Conservation (phyloP, 2,113 vertebrate genomes). For the Albula glossodonta region DNA sequence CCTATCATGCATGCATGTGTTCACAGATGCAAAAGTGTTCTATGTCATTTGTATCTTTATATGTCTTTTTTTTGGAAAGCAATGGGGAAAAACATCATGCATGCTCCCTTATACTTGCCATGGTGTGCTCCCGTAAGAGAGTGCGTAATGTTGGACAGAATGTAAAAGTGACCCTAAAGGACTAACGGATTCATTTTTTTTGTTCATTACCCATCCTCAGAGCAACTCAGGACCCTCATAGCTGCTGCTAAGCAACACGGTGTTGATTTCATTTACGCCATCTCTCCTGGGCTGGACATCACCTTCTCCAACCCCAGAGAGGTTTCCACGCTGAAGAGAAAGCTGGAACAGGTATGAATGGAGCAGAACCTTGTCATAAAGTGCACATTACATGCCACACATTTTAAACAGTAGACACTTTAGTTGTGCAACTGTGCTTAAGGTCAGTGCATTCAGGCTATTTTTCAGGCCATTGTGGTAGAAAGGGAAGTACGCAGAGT, state of each 20-base stretch:
- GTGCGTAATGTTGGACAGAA: not conserved
- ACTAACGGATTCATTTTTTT: constrained; percentile 35
- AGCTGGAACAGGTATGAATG: constrained; percentile 81
- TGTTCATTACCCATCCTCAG: constrained; percentile 70
- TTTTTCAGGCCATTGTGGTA: too few species aligned
- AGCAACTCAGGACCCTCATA: constrained; percentile 88
- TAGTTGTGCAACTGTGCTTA: not conserved
- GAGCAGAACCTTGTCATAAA: too few species aligned
- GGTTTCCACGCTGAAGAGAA: constrained; percentile 86
- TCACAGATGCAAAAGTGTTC: too few species aligned
- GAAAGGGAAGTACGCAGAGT: not conserved
- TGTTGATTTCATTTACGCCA: constrained; percentile 95
- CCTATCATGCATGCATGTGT: too few species aligned
- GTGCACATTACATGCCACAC: too few species aligned
- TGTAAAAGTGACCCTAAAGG: not conserved
- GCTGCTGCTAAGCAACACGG: constrained; percentile 82
- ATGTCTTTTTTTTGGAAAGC: too few species aligned
- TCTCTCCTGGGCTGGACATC: constrained; percentile 94
- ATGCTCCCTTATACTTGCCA: too few species aligned
- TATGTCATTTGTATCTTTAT: too few species aligned
- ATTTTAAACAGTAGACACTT: too few species aligned
- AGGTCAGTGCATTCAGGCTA: too few species aligned
- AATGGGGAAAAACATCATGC: too few species aligned
- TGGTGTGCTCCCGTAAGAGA: too few species aligned
- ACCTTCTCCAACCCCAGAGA: constrained; percentile 98